Base-by-base conservation (phyloP, 2,888 invertebrate species). In the Anorthoa munda region DNA sequence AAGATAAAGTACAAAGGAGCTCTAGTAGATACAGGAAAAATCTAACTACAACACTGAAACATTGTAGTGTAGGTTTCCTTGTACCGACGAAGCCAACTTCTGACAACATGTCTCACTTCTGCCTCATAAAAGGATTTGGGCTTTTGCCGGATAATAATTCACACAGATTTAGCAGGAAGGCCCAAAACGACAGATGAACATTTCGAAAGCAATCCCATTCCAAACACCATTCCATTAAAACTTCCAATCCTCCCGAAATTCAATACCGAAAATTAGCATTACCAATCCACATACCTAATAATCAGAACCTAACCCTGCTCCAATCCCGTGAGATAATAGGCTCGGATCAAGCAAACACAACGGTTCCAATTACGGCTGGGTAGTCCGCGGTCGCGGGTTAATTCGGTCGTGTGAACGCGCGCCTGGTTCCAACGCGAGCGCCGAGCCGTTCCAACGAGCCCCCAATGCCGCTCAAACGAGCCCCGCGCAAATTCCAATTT, bases 351-450 rank as follows among this genome's bases (percentile, higher is more conserved):
- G 87, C 90, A 92, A 93, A 93, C 92, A 92, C 86, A 83, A 80
- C 87, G 86, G 83, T 90, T 92, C 91, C 93, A 94, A 94, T 94
- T 94, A 94, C 89, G 82, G 88, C 84, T 76, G 87, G 88, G 89
- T 88, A 86, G 86, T 79, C 89, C 86, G 90, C 88, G 90, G 86
- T 86, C 83, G 83, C 77, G 83, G 73, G 83, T 88, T 92, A 91
- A 92, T 91, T 88, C 85, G 75, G 86, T 81, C 92, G 93, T 94
- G 94, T 78, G 94, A 94, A 93, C 78, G 68, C 66, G 66, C 89
- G 87, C 80, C 83, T 88, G 86, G 61, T 61, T 69, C 74, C 46
- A 66, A 77, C 60, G 60, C 39, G 39, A 39, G 9, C 39, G 39
- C 39, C 39, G 39, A 39, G 39, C 39, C 59, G 64, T 60, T 71